phyloP scores from a whole-genome alignment of 2,113 vertebrate genomes.

The Stercorarius parasiticus region DNA sequence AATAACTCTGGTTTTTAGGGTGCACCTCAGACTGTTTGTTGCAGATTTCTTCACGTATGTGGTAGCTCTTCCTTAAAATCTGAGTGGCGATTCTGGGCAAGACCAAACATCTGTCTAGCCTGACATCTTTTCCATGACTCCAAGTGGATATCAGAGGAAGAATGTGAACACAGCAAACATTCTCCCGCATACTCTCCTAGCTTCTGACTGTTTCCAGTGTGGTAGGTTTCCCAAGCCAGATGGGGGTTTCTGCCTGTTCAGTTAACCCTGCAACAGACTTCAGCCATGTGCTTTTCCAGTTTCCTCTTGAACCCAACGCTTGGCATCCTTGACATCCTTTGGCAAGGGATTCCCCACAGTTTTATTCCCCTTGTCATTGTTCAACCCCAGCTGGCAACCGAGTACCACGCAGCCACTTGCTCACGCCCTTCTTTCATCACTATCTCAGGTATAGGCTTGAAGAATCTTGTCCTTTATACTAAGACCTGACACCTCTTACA shows the following conservation, averaged over 20 bases:
- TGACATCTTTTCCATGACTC: background rate
- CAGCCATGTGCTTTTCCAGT: background rate
- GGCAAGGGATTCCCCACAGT: background rate
- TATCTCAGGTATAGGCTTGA: background rate
- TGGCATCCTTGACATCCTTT: background rate
- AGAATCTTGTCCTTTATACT: background rate
- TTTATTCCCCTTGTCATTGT: background rate
- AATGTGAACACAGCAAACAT: background rate
- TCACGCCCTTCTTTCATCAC: background rate
- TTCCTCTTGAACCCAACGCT: background rate
- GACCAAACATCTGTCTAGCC: background rate
- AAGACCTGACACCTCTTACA: background rate
- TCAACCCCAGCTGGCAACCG: background rate
- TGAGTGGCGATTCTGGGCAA: accelerated
- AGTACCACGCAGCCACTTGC: background rate
- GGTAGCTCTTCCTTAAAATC: background rate
- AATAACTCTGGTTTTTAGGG: background rate
- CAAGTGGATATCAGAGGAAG: background rate
- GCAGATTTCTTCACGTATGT: background rate
- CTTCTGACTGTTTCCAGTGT: background rate
- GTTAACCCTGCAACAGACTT: background rate
- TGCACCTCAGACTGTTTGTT: background rate
- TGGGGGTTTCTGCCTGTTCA: background rate
- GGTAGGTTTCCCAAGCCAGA: background rate
- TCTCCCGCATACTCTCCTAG: background rate